phyloP scores from a whole-genome alignment of 2,113 vertebrate species.

The Vulpes vulpes region DNA sequence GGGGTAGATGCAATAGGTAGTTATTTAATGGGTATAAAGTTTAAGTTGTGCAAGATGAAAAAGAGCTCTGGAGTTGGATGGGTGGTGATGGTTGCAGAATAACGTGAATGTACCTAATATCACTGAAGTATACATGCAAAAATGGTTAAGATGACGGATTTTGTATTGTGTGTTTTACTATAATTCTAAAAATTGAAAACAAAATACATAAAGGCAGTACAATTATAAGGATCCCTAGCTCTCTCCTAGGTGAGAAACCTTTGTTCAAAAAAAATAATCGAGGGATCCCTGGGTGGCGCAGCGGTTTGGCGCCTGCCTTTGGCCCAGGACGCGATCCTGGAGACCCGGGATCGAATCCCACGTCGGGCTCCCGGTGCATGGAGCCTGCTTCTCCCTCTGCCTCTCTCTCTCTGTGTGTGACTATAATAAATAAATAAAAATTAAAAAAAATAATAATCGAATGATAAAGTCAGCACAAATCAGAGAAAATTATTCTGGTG shows the following conservation, averaged over 20 bases:
- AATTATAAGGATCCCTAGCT: background rate
- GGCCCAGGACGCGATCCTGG: too few species aligned
- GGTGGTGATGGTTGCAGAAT: background rate
- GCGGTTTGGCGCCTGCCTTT: too few species aligned
- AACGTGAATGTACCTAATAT: background rate
- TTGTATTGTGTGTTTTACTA: background rate
- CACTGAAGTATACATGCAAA: background rate
- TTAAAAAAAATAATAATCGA: too few species aligned
- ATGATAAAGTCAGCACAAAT: background rate
- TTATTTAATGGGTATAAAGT: background rate
- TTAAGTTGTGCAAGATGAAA: background rate
- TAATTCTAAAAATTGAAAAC: background rate
- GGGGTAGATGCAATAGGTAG: background rate
- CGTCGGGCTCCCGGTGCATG: too few species aligned
- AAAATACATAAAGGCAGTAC: background rate
- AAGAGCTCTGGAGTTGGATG: background rate
- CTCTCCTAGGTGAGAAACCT: background rate
- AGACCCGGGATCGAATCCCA: too few species aligned
- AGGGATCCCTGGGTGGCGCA: too few species aligned
- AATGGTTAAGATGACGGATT: background rate
- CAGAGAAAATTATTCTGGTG: background rate
- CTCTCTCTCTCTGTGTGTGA: too few species aligned
- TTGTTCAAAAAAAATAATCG: background rate
- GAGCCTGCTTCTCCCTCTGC: too few species aligned
- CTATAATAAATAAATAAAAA: too few species aligned